Evolutionary conservation across 2,113 vertebrate species (phyloP).

Genomic region (Labeo rohita): DNA sequence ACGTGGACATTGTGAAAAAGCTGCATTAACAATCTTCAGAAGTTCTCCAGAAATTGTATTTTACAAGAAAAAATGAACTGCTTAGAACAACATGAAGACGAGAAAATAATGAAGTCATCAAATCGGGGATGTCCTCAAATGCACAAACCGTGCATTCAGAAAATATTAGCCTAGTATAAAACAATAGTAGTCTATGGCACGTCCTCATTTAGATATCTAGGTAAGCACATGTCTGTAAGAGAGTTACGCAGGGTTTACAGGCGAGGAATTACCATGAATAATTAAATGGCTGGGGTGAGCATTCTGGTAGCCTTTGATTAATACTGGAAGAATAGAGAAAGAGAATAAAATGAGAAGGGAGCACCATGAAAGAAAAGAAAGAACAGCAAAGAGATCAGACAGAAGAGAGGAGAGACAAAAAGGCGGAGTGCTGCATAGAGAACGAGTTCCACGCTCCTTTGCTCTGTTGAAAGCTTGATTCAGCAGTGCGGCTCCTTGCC

Average conservation of each 20-base stretch:
- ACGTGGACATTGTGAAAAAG: not conserved
- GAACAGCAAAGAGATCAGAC: conserved; percentile 21
- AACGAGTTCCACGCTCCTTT: conserved; percentile 7
- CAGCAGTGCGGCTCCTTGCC: conserved; percentile 34
- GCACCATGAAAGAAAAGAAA: conserved; percentile 47
- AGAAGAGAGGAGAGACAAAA: conserved; percentile 32
- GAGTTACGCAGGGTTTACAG: not conserved
- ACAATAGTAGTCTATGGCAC: not conserved
- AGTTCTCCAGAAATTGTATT: not conserved
- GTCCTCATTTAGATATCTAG: not conserved
- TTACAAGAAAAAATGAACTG: not conserved
- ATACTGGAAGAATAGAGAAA: conserved; percentile 73
- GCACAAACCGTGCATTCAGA: not conserved
- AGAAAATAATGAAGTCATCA: not conserved
- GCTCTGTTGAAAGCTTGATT: conserved; percentile 44
- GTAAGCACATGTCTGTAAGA: conserved; percentile 54
- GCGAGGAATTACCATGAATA: conserved; percentile 73
- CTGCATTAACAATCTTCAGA: not conserved
- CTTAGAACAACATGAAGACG: not conserved
- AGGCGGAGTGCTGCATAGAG: conserved; percentile 9
- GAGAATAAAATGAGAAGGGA: conserved; percentile 74
- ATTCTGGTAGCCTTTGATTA: conserved; percentile 77
- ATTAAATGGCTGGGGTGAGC: conserved; percentile 77
- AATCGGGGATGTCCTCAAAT: not conserved
- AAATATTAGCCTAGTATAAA: not conserved